A percentile compares a stretch with the other conserved stretches of the same genome.
Evolutionary conservation across 1,140 invertebrate genomes (phyloP).

Genomic region (Aculops lycopersici): DNA sequence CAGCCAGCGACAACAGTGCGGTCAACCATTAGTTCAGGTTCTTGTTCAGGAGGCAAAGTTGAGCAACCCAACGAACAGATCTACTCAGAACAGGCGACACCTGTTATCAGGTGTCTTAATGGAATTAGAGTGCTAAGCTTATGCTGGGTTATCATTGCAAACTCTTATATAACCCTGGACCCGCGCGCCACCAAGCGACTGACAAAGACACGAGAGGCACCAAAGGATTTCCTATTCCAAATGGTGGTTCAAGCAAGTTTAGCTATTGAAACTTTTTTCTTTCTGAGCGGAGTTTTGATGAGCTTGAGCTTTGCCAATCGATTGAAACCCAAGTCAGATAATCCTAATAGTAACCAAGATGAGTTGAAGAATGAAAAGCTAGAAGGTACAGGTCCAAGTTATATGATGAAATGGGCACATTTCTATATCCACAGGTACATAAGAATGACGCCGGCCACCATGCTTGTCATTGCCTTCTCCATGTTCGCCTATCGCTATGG

Average conservation of each 20-base stretch:
- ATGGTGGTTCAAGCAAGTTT: constrained; percentile 1
- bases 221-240: constrained; percentile 1
- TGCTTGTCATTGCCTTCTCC: constrained; percentile 1
- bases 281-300: constrained; percentile 1
- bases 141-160: constrained; percentile 1
- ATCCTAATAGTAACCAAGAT: not conserved
- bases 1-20: too few species aligned
- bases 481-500: not conserved
- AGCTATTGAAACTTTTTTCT: constrained; percentile 6
- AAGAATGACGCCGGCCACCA: not conserved
- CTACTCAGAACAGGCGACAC: not conserved
- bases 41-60: too few species aligned
- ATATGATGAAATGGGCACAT: not conserved
- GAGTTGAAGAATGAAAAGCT: not conserved
- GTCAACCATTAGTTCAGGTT: too few species aligned
- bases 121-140: constrained; percentile 1
- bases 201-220: not conserved
- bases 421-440: not conserved
- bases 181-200: not conserved
- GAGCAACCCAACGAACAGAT: too few species aligned
- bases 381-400: not conserved
- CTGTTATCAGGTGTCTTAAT: not conserved
- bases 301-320: not conserved
- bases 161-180: constrained; percentile 2
- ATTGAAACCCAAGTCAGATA: not conserved